phyloP scores from a whole-genome alignment of 1,140 invertebrate genomes.

The Monochamus saltuarius region DNA sequence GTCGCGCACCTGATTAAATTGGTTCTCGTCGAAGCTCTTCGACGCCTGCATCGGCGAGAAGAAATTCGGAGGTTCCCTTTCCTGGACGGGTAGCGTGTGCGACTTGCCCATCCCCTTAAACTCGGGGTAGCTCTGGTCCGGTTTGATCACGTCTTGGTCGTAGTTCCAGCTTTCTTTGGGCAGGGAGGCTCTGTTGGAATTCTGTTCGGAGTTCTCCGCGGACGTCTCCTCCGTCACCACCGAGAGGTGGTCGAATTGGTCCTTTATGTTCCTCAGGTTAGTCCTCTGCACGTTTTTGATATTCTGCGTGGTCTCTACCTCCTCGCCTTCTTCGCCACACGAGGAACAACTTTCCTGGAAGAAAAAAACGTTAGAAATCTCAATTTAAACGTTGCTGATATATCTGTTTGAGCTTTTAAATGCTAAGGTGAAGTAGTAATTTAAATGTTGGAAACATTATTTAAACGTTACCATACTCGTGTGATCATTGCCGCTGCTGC shows the following conservation, averaged over 20 bases:
- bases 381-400: no score
- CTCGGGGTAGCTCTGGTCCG: slow-evolving; percentile 47
- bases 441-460: no score
- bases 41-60: slow-evolving; percentile 52
- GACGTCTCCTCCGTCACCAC: slow-evolving; percentile 71
- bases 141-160: slow-evolving; percentile 42
- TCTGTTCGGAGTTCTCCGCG: slow-evolving; percentile 57
- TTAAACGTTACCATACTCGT: no score
- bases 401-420: no score
- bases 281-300: slow-evolving; percentile 50
- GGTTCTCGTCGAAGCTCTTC: slow-evolving; percentile 37
- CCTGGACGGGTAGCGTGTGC: slow-evolving; percentile 33
- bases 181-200: slow-evolving; percentile 30
- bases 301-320: slow-evolving; percentile 51
- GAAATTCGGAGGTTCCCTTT: slow-evolving; percentile 50
- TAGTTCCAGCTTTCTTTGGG: slow-evolving; percentile 39
- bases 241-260: slow-evolving; percentile 73
- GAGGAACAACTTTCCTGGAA: slow-evolving; percentile 45
- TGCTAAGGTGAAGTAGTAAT: no score
- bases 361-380: background rate
- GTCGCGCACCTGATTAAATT: slow-evolving; percentile 28
- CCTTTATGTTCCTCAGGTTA: slow-evolving; percentile 51
- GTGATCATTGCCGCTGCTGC: no score
- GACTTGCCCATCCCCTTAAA: slow-evolving; percentile 19
- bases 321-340: slow-evolving; percentile 52